Conservation (phyloP, 2,888 invertebrate species). For the Adela reaumurella region DNA sequence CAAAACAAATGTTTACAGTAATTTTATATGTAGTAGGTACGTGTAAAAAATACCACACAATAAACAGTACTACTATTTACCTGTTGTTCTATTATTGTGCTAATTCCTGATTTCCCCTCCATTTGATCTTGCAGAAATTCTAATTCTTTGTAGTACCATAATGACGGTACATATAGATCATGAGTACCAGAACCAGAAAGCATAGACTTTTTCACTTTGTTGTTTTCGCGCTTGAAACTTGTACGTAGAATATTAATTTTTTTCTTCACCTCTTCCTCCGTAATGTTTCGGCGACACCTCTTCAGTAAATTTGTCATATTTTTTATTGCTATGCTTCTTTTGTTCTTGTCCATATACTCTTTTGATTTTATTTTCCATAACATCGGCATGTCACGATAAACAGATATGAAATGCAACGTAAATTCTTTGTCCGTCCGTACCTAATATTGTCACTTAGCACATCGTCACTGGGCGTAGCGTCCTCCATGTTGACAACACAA, state of each 20-base stretch:
- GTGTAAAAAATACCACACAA: conserved; percentile 8
- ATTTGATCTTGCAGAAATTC: conserved; percentile 9
- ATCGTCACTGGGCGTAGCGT: conserved; percentile 9
- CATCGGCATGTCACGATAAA: conserved; percentile 10
- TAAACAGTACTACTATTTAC: conserved; percentile 9
- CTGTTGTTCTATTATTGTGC: conserved; percentile 8
- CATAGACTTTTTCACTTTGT: conserved; percentile 10
- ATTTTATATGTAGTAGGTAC: conserved; percentile 5
- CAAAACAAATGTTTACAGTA: conserved; percentile 9
- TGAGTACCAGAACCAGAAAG: conserved; percentile 9
- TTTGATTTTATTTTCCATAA: conserved; percentile 10
- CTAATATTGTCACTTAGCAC: conserved; percentile 2
- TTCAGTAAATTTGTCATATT: conserved; percentile 6
- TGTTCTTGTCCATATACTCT: conserved; percentile 12
- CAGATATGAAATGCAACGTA: conserved; percentile 9
- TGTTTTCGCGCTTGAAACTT: conserved; percentile 7
- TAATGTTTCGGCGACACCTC: conserved; percentile 6
- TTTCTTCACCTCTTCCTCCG: conserved; percentile 9
- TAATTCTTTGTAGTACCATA: conserved; percentile 9
- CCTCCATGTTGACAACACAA: conserved; percentile 6
- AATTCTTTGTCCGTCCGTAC: conserved; percentile 12
- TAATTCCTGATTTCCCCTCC: conserved; percentile 8
- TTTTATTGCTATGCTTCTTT: conserved; percentile 11
- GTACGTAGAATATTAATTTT: conserved; percentile 11
- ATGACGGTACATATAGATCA: conserved; percentile 9